phyloP scores from a whole-genome alignment of 2,797 vertebrate genomes.

The Acipenser oxyrinchus region DNA sequence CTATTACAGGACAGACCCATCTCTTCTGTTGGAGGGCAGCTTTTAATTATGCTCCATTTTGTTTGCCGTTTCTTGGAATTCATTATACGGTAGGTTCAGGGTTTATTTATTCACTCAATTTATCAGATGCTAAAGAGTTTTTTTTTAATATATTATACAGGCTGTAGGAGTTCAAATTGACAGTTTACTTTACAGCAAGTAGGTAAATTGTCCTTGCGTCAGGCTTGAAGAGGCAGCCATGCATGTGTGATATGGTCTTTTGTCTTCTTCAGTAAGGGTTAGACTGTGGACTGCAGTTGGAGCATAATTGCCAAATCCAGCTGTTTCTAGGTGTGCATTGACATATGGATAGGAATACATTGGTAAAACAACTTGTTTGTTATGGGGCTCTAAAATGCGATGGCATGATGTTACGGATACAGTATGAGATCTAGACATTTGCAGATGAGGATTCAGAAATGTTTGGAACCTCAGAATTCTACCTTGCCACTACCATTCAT shows the following conservation, averaged over 20 bases:
- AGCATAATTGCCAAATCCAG: too few species aligned
- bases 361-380: too few species aligned
- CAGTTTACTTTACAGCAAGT: not conserved
- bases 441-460: too few species aligned
- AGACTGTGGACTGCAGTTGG: too few species aligned
- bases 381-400: too few species aligned
- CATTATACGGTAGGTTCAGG: not conserved
- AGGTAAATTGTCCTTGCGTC: not conserved
- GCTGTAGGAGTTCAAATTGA: not conserved
- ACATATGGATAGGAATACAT: too few species aligned
- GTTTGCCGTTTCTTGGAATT: not conserved
- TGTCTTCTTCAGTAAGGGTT: too few species aligned
- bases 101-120: not conserved
- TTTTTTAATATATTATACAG: not conserved
- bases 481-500: too few species aligned
- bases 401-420: too few species aligned
- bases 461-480: too few species aligned
- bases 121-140: not conserved
- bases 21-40: constrained; percentile 14
- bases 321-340: too few species aligned
- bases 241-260: not conserved
- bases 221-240: not conserved
- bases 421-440: too few species aligned
- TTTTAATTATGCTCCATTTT: constrained; percentile 1
- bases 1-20: constrained; percentile 5